Percentiles rank a stretch among this genome's conserved stretches.
Evolutionary conservation across 2,888 invertebrate genomes (phyloP).

Genomic region (Trisateles emortualis): DNA sequence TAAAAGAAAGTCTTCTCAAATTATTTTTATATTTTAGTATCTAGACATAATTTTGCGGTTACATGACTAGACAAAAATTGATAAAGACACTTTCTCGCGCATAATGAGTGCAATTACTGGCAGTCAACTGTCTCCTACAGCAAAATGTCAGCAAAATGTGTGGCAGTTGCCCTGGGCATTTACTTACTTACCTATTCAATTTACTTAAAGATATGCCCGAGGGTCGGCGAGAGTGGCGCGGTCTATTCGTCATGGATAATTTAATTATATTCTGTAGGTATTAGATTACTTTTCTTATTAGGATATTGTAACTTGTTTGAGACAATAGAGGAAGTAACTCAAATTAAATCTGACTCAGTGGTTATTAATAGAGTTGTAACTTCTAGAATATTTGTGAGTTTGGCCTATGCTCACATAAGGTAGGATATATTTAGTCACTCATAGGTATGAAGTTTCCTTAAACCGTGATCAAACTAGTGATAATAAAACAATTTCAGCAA

Average conservation of each 20-base stretch:
- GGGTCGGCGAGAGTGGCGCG: background rate
- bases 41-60: background rate
- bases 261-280: background rate
- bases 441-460: no score
- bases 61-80: background rate
- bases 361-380: no score
- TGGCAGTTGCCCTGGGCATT: constrained; percentile 1
- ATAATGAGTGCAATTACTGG: constrained; percentile 8
- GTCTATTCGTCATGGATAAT: background rate
- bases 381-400: no score
- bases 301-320: no score
- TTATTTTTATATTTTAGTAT: background rate
- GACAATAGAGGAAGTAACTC: no score
- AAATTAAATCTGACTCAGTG: no score
- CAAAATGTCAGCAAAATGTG: constrained; percentile 8
- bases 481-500: no score
- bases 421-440: no score
- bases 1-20: background rate
- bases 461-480: no score
- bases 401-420: no score
- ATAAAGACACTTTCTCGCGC: background rate
- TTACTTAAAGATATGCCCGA: background rate
- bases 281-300: background rate
- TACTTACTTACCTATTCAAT: background rate
- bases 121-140: background rate